phyloP scores from a whole-genome alignment of 2,888 invertebrate species.

The Aspidapion aeneum region DNA sequence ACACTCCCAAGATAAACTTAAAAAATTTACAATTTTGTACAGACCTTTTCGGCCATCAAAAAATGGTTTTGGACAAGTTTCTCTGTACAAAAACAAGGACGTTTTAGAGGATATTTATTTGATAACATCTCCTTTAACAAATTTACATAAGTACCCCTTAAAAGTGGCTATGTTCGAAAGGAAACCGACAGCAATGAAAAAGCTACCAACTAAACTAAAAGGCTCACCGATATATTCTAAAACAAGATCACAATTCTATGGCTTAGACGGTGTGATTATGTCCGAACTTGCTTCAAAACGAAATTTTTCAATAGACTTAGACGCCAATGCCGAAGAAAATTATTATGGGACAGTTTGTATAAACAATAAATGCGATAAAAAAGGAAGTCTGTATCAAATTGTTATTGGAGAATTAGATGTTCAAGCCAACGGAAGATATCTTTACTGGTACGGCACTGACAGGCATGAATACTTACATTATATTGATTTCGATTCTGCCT shows the following conservation, averaged over 20 bases:
- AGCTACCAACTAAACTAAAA: slow-evolving; percentile 11
- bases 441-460: slow-evolving; percentile 40
- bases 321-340: slow-evolving; percentile 22
- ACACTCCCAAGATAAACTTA: slow-evolving; percentile 4
- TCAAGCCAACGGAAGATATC: slow-evolving; percentile 46
- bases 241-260: slow-evolving; percentile 32
- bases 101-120: slow-evolving; percentile 9
- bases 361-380: slow-evolving; percentile 9
- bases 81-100: slow-evolving; percentile 1
- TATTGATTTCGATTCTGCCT: slow-evolving; percentile 45
- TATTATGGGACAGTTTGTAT: slow-evolving; percentile 16
- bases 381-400: slow-evolving; percentile 44
- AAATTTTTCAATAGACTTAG: slow-evolving; percentile 39
- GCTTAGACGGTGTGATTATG: slow-evolving; percentile 43
- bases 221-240: slow-evolving; percentile 16
- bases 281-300: slow-evolving; percentile 38
- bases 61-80: slow-evolving; percentile 16
- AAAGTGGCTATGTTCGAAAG: slow-evolving; percentile 40
- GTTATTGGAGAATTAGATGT: slow-evolving; percentile 42
- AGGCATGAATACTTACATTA: slow-evolving; percentile 44
- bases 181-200: slow-evolving; percentile 18
- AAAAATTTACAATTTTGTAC: slow-evolving; percentile 10
- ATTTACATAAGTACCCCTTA: slow-evolving; percentile 42
- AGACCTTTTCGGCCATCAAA: slow-evolving; percentile 13
- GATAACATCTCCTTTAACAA: slow-evolving; percentile 21